A percentile compares a stretch with the other conserved stretches of the same genome.
Conservation (phyloP, 2,113 vertebrate species). For the Cyanoramphus novaezelandiae region DNA sequence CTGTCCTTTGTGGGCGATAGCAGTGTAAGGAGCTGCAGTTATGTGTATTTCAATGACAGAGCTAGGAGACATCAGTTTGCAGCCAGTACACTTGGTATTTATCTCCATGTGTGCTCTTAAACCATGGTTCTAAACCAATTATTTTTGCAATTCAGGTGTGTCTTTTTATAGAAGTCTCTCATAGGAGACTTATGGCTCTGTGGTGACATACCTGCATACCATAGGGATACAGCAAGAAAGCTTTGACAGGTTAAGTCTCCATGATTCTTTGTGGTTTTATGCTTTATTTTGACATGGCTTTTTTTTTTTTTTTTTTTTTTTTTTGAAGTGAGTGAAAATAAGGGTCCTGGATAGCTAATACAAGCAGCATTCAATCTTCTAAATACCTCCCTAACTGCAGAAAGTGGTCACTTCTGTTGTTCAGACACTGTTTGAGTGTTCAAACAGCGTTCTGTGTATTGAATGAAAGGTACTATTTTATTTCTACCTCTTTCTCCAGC, state of each 20-base stretch:
- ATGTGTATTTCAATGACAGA: not conserved
- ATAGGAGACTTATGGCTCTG: not conserved
- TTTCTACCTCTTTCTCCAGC: not conserved
- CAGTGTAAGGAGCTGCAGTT: not conserved
- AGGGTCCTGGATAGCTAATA: not conserved
- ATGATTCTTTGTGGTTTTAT: not conserved
- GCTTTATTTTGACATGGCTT: not conserved
- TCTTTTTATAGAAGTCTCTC: not conserved
- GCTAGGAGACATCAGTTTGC: not conserved
- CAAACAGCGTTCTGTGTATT: not conserved
- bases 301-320: not conserved
- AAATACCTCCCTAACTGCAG: not conserved
- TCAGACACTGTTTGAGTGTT: not conserved
- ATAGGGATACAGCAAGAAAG: not conserved
- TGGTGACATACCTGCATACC: not conserved
- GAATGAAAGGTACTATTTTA: not conserved
- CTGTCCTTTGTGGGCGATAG: not conserved
- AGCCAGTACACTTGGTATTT: not conserved
- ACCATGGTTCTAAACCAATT: not conserved
- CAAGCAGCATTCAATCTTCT: not conserved
- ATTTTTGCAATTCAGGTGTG: not conserved
- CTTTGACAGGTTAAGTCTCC: not conserved
- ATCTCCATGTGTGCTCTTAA: not conserved
- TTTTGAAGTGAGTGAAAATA: not conserved
- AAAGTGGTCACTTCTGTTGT: not conserved